Percentiles rank a stretch among this genome's conserved stretches.
These are phyloP conservation scores for Rhinogobius similis DNA, from an alignment of 2,113 vertebrate species.

Conservation along the genomic window DNA sequence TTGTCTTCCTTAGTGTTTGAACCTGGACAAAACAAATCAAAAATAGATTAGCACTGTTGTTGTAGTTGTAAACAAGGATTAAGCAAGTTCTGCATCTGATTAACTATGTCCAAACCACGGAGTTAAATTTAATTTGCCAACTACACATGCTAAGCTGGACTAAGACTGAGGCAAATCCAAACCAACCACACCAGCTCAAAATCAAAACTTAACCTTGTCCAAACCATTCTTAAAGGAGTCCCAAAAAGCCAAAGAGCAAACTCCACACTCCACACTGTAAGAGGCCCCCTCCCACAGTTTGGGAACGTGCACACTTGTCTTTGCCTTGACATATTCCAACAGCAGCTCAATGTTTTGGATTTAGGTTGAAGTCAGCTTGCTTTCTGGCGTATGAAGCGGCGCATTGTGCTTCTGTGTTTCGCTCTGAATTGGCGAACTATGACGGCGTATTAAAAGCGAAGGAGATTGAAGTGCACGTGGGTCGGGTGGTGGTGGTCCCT, in stretches of 20 bases:
- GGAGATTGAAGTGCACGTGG: slow-evolving; percentile 30
- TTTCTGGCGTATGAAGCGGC: slow-evolving; percentile 43
- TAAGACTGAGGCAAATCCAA: too few relatives aligned
- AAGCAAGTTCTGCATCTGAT: not conserved
- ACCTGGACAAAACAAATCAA: too few relatives aligned
- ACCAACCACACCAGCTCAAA: not conserved
- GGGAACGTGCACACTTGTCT: slow-evolving; percentile 27
- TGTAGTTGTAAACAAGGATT: too few relatives aligned
- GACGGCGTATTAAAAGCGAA: slow-evolving; percentile 53
- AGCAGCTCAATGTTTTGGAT: slow-evolving; percentile 26
- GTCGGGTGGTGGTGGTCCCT: slow-evolving; percentile 57
- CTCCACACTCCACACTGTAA: not conserved
- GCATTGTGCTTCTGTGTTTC: slow-evolving; percentile 59
- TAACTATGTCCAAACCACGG: not conserved
- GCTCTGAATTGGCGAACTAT: slow-evolving; percentile 15
- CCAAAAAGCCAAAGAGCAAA: not conserved
- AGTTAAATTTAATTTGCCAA: too few relatives aligned
- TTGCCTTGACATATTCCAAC: slow-evolving; percentile 20
- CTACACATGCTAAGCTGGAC: too few relatives aligned
- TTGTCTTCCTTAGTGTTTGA: too few relatives aligned
- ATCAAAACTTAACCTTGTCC: not conserved
- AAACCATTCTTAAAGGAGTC: not conserved
- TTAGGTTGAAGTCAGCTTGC: slow-evolving; percentile 30
- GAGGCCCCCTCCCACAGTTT: not conserved
- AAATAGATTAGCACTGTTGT: too few relatives aligned